Base-by-base conservation (phyloP, 2,888 invertebrate genomes). In the Tetheella fluctuosa region DNA sequence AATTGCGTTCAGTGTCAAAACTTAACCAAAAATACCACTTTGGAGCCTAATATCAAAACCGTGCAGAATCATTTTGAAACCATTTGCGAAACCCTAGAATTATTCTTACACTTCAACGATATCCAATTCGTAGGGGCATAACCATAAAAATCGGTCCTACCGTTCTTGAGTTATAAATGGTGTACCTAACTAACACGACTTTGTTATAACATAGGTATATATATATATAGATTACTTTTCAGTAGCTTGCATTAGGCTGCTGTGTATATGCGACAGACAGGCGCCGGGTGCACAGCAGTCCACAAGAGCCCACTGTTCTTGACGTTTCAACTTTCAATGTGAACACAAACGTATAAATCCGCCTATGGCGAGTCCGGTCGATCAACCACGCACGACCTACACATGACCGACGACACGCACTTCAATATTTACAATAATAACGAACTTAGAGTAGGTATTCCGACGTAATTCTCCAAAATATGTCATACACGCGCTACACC, bases 291-390 rank as follows among this genome's bases (percentile, higher is more conserved):
- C 68, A 65, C 59, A 61, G 60, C 59, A 65, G 62, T 68, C 75
- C 74, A 91, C 85, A 90, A 90, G 83, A 81, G 80, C 73, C 73
- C 81, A 80, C 88, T 91, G 90, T 91, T 89, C 83, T 77, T 75
- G 67, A 70, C 73, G 76, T 70, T 79, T 77, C 79, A 71, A 80
- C 83, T 70, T 79, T 77, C 79, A 71, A 80, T 83, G 75, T 74
- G 80, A 85, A 79, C 73, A 70, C 73, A 68, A 72, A 79, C 81
- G 84, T 79, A 82, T n/a, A 53, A 69, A 73, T 70, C 48, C 71
- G 20, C 7, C 69, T 57, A 66, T 73, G 65, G 65, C 69, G 66
- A 64, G 61, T 69, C 48, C 48, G 76, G 73, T 74, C 76, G 72
- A 78, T 79, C 75, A 79, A 77, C 76, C 74, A 73, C 4, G 34